Evolutionary conservation across 2,888 invertebrate genomes (phyloP), one percentile per base, ranked within the genome.

Genomic region (Lasioglossum marginatum): DNA sequence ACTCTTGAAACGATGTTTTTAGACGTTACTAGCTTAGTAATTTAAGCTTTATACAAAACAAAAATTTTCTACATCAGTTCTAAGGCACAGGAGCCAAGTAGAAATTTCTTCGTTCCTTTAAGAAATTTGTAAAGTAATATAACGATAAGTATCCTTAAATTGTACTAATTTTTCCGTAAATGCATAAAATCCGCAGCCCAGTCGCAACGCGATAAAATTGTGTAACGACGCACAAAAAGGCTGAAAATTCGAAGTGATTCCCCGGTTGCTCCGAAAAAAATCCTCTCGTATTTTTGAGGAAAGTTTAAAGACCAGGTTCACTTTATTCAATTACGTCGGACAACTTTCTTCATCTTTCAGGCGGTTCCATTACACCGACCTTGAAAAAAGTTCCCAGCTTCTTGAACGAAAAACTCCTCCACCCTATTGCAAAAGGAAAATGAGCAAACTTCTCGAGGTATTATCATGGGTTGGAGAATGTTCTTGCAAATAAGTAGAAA

Each of bases 351-450:
- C 60, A 60, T 60, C 60, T 27, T 60, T 60, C 60, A 27, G 5
- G 60, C 27, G 27, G 60, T 27, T 60, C 60, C 27, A 60, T 60
- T 60, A 60, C 60, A 60, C 60, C 60, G 60, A 60, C 60, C 60
- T 60, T 60, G 27, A 31, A 14, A 60, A 60, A 60, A 27, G 27
- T 60, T 27, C 27, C 31, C 27, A 14, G 27, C 60, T 60, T 27
- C 60, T 60, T 27, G 27, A 60, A 31, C 60, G 27, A 60, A 60
- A 60, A 60, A 60, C 60, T 60, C 27, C 27, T 14, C 12, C 60
- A 16, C 5, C 52, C n/a, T 10, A 60, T 31, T 31, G 60, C 27
- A 60, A 60, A 60, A 60, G 16, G 60, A 60, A 60, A 27, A 60
- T 27, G 60, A 60, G 60, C 60, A 31, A 60, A 60, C 27, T 60